Conservation (phyloP, 2,888 invertebrate genomes). For the Melikaiella ostensackeni region DNA sequence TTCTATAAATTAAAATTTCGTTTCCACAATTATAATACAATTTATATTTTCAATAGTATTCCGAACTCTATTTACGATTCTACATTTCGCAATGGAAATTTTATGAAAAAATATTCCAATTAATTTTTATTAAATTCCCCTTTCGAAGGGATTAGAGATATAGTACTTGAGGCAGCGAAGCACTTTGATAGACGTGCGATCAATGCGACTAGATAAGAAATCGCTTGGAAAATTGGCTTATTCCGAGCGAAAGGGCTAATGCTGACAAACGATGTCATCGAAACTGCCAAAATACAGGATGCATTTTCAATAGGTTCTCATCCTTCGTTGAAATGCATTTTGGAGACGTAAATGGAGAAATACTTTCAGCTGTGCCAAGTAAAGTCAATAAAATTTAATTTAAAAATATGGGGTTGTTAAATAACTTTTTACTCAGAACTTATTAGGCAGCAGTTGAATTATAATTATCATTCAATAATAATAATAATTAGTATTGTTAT, state of each 20-base stretch:
- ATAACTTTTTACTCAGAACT: not conserved
- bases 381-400: not conserved
- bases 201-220: constrained; percentile 70
- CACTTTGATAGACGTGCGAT: constrained; percentile 57
- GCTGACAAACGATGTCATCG: constrained; percentile 69
- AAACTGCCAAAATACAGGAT: constrained; percentile 58
- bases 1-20: not conserved
- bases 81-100: too few relatives aligned
- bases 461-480: too few relatives aligned
- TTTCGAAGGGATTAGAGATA: not conserved
- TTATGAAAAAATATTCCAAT: not conserved
- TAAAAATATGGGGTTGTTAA: not conserved
- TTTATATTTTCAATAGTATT: not conserved
- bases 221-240: constrained; percentile 75
- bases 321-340: constrained; percentile 35
- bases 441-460: not conserved
- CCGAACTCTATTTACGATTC: not conserved
- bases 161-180: not conserved
- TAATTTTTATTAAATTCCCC: not conserved
- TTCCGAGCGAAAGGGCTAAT: constrained; percentile 68
- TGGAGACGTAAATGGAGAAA: not conserved
- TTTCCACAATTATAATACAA: not conserved
- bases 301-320: constrained; percentile 49
- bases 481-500: too few relatives aligned
- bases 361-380: not conserved